Evolutionary conservation across 2,797 vertebrate genomes (phyloP).

Genomic region (Crax fasciolata): DNA sequence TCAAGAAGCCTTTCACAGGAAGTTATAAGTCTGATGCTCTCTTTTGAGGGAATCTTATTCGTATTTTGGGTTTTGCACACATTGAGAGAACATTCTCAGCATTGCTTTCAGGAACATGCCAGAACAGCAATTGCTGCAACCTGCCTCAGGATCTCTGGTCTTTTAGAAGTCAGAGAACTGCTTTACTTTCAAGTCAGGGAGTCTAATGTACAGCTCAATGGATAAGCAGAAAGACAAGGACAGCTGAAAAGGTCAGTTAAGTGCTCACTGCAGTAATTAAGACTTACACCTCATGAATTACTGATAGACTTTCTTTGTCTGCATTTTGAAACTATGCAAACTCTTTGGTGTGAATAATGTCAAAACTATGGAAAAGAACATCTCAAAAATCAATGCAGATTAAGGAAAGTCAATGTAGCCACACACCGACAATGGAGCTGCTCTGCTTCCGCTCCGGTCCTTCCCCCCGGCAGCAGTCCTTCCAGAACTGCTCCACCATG

Average conservation of each 20-base stretch:
- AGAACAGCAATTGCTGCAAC: neutral
- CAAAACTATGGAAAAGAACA: accelerated
- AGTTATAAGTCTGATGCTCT: neutral
- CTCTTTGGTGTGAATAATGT: accelerated
- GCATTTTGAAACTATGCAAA: accelerated
- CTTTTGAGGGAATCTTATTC: neutral
- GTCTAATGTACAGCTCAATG: neutral
- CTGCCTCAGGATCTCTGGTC: neutral
- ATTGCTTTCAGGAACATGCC: neutral
- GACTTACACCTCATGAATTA: neutral
- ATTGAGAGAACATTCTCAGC: neutral
- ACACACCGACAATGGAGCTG: accelerated
- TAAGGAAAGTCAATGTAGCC: accelerated
- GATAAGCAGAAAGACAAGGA: constrained; percentile 29
- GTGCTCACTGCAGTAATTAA: constrained; percentile 24
- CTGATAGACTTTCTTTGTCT: neutral
- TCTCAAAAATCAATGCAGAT: accelerated
- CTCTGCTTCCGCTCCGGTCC: accelerated
- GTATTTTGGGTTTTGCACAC: neutral
- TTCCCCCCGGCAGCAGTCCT: accelerated
- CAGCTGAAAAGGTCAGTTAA: constrained; percentile 21
- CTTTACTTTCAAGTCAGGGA: constrained; percentile 36
- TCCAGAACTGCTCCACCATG: accelerated
- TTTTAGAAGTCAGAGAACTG: neutral
- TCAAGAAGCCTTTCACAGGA: neutral